Evolutionary conservation across 2,888 invertebrate species (phyloP).

Genomic region (Nephrotoma appendiculata): DNA sequence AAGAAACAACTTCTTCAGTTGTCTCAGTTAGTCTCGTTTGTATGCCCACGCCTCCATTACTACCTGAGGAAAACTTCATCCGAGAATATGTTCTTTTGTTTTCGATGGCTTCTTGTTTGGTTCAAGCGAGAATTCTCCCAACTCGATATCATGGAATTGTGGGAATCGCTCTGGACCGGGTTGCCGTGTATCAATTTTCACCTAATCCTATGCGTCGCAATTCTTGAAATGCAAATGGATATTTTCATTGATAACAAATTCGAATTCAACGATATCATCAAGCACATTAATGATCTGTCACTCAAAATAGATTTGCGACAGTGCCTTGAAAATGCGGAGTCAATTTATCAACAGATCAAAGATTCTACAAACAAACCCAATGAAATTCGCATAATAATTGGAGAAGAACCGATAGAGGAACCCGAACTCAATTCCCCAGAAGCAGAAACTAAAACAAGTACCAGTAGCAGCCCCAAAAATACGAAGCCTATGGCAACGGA

Average conservation of each 20-base stretch:
- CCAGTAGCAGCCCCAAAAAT: constrained; percentile 20
- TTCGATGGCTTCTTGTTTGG: constrained; percentile 91
- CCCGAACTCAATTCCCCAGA: constrained; percentile 24
- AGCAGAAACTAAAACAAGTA: constrained; percentile 19
- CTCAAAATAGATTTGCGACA: constrained; percentile 70
- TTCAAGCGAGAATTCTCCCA: constrained; percentile 91
- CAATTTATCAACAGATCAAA: constrained; percentile 78
- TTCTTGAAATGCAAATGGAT: constrained; percentile 78
- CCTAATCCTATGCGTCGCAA: constrained; percentile 81
- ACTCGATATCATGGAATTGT: constrained; percentile 73
- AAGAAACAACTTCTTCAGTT: constrained; percentile 80
- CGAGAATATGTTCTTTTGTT: constrained; percentile 97
- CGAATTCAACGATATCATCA: constrained; percentile 91
- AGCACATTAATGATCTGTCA: constrained; percentile 86
- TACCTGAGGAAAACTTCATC: constrained; percentile 53
- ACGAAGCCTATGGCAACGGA: not conserved
- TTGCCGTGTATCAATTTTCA: constrained; percentile 92
- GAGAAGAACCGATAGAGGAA: constrained; percentile 37
- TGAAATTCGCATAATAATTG: constrained; percentile 55
- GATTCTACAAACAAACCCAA: constrained; percentile 55
- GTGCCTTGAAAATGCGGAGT: constrained; percentile 76
- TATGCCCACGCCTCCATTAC: constrained; percentile 69
- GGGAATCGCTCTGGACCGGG: constrained; percentile 95
- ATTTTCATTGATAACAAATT: constrained; percentile 81
- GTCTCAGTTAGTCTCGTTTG: constrained; percentile 63